Percentiles rank a stretch among this genome's conserved stretches.
Evolutionary conservation across 2,888 invertebrate species (phyloP).

Genomic region (Pandemis heparana): DNA sequence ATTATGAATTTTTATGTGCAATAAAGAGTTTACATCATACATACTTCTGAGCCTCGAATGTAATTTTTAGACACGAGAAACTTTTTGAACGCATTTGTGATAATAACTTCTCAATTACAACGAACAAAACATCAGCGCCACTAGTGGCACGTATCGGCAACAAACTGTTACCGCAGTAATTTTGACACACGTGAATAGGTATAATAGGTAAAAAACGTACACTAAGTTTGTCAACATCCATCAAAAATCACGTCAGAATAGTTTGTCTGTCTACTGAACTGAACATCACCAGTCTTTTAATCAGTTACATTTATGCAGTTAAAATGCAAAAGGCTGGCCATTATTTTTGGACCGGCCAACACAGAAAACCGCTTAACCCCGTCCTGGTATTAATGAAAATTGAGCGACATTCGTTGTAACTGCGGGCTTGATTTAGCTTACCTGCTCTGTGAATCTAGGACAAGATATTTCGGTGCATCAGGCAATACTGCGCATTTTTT

Average conservation of each 20-base stretch:
- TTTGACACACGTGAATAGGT: too few species aligned
- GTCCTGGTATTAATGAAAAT: constrained; percentile 82
- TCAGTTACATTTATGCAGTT: constrained; percentile 52
- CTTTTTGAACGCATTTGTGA: too few species aligned
- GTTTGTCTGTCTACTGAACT: background rate
- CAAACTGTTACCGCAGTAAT: too few species aligned
- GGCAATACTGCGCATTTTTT: constrained; percentile 24
- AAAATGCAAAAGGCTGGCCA: constrained; percentile 56
- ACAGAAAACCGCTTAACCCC: constrained; percentile 83
- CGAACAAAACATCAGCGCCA: too few species aligned
- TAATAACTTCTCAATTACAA: too few species aligned
- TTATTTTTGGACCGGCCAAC: constrained; percentile 74
- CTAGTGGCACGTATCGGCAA: too few species aligned
- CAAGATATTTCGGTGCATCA: constrained; percentile 67
- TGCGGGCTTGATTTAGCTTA: constrained; percentile 69
- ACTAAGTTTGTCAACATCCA: too few species aligned
- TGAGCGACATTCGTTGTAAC: constrained; percentile 79
- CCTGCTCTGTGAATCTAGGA: constrained; percentile 69
- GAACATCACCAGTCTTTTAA: constrained; percentile 47
- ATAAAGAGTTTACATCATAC: too few species aligned
- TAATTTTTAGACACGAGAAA: too few species aligned
- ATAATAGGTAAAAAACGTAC: too few species aligned
- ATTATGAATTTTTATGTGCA: too few species aligned
- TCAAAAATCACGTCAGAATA: background rate
- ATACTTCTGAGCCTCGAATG: too few species aligned